phyloP scores from a whole-genome alignment of 2,888 invertebrate genomes.

The Leucozona laternaria region DNA sequence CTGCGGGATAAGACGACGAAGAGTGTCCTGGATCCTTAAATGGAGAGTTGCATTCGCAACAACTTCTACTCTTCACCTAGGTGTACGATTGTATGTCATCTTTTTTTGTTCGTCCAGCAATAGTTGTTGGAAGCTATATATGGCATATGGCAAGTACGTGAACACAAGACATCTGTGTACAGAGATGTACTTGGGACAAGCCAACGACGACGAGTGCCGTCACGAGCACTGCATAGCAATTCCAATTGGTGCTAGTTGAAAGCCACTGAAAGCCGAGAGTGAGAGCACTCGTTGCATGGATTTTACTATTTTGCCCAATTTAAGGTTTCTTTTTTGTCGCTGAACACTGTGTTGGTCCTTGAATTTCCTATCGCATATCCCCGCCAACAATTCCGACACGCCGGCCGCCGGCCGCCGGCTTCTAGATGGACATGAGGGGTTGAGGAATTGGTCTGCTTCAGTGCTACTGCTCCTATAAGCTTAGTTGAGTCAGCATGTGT shows the following conservation, averaged over 20 bases:
- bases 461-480: constrained; percentile 6
- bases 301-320: constrained; percentile 75
- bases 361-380: not conserved
- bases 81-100: constrained; percentile 66
- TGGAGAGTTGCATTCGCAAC: constrained; percentile 29
- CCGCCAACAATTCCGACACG: not conserved
- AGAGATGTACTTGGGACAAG: constrained; percentile 68
- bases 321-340: constrained; percentile 55
- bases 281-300: constrained; percentile 72
- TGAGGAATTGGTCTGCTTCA: not conserved
- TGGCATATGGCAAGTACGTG: constrained; percentile 62
- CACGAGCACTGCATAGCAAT: constrained; percentile 75
- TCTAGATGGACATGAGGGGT: not conserved
- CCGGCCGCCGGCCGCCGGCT: not conserved
- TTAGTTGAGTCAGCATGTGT: constrained; percentile 51
- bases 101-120: constrained; percentile 36
- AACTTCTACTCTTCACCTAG: constrained; percentile 53
- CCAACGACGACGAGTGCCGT: constrained; percentile 71
- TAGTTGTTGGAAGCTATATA: not conserved
- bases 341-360: constrained; percentile 17
- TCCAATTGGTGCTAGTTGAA: constrained; percentile 73
- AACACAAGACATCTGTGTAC: constrained; percentile 74
- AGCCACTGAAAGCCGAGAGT: constrained; percentile 76
- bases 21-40: constrained; percentile 3
- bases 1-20: constrained; percentile 10